Evolutionary conservation across 2,113 vertebrate species (phyloP).

Genomic region (Gymnobelideus leadbeateri): DNA sequence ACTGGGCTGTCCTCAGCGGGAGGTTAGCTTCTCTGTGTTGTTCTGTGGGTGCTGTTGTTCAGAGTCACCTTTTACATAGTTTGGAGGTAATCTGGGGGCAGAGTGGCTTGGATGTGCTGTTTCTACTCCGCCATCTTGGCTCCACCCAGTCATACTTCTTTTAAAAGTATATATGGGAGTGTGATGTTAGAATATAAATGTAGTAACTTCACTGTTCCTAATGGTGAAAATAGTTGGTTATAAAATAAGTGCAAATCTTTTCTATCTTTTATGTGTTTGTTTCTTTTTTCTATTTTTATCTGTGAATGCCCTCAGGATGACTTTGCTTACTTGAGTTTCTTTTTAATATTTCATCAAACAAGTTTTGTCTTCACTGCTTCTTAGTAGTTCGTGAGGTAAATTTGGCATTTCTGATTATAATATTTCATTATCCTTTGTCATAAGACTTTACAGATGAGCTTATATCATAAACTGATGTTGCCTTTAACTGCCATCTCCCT

Average conservation of each 20-base stretch:
- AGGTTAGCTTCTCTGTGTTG: too few species aligned
- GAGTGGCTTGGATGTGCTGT: too few species aligned
- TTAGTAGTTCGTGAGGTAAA: background rate
- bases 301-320: background rate
- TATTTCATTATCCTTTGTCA: background rate
- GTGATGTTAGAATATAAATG: background rate
- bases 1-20: too few species aligned
- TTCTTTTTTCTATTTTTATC: background rate
- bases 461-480: background rate
- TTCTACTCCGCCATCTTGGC: too few species aligned
- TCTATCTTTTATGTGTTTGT: background rate
- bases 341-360: background rate
- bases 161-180: background rate
- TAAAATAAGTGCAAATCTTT: background rate
- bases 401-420: background rate
- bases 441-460: background rate
- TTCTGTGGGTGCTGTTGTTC: too few species aligned
- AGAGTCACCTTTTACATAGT: too few species aligned
- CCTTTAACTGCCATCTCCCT: background rate
- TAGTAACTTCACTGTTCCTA: background rate
- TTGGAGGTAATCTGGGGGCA: too few species aligned
- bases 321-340: background rate
- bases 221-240: background rate
- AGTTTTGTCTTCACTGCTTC: background rate
- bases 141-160: background rate